These are phyloP conservation scores for Lindbergichthys nudifrons DNA, from an alignment of 2,797 vertebrate genomes.

Conservation along the genomic window DNA sequence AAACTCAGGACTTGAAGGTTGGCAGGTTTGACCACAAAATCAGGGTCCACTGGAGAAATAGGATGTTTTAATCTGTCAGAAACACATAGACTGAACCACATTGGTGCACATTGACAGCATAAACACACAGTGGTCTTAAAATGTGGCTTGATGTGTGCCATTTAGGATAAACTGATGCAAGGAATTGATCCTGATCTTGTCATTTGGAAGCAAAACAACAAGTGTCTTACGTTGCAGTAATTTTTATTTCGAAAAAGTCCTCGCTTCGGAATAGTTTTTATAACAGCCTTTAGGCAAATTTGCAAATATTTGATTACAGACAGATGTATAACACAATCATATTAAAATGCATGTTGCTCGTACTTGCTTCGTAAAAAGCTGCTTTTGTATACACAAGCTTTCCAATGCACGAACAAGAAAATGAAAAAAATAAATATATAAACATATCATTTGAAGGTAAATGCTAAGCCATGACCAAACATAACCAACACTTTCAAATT, in stretches of 20 bases:
- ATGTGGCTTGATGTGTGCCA: slow-evolving; percentile 2
- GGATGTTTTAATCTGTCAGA: slow-evolving; percentile 42
- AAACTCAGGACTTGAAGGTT: slow-evolving; percentile 34
- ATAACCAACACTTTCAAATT: slow-evolving; percentile 3
- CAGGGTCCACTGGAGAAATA: slow-evolving; percentile 24
- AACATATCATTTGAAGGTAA: neutral
- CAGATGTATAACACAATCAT: neutral
- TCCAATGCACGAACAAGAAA: neutral
- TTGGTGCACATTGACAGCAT: neutral
- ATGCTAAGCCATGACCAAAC: neutral
- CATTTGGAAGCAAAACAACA: slow-evolving; percentile 21
- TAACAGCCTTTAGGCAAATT: slow-evolving; percentile 23
- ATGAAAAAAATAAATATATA: neutral
- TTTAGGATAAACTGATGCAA: slow-evolving; percentile 17
- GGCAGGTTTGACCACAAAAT: slow-evolving; percentile 28
- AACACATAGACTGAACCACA: slow-evolving; percentile 13
- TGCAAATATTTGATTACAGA: slow-evolving; percentile 15
- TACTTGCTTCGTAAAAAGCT: neutral
- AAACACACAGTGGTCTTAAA: slow-evolving; percentile 16
- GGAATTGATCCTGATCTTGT: slow-evolving; percentile 15
- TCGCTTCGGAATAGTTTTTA: slow-evolving; percentile 1
- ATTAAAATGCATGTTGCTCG: neutral
- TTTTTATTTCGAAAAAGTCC: neutral
- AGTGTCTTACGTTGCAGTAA: slow-evolving; percentile 15
- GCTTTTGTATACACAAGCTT: neutral